phyloP scores from a whole-genome alignment of 2,797 vertebrate genomes.

The Cossypha caffra region DNA sequence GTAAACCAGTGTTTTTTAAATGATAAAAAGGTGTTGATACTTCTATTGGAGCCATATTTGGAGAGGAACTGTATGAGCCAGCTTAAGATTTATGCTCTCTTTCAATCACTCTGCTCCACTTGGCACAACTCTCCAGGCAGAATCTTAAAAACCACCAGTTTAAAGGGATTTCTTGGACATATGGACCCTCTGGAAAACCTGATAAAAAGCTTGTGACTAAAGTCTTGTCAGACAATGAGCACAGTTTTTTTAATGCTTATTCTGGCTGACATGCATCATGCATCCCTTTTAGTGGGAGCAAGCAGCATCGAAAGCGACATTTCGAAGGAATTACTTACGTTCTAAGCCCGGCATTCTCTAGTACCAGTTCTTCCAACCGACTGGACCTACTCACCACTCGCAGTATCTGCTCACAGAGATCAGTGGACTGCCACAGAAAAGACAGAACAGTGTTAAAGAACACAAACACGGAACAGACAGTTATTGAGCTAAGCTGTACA shows the following conservation, averaged over 20 bases:
- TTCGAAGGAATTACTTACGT: slow-evolving; percentile 80
- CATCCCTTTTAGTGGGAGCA: background rate
- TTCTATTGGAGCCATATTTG: background rate
- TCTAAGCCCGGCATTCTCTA: slow-evolving; percentile 95
- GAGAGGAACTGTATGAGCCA: background rate
- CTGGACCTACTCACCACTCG: slow-evolving; percentile 90
- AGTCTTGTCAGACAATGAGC: background rate
- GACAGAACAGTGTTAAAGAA: slow-evolving; percentile 31
- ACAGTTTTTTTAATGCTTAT: background rate
- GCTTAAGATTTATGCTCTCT: background rate
- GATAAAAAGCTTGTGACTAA: background rate
- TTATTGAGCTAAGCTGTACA: background rate
- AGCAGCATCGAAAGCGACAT: background rate
- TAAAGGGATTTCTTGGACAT: background rate
- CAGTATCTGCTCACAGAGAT: slow-evolving; percentile 95
- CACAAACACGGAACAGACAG: background rate
- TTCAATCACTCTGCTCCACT: background rate
- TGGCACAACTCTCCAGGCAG: background rate
- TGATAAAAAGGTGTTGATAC: background rate
- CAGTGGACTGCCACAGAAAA: slow-evolving; percentile 84
- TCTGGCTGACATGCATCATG: background rate
- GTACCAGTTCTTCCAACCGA: slow-evolving; percentile 90
- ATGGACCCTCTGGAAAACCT: background rate
- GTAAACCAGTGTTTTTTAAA: background rate
- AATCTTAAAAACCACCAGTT: background rate